Evolutionary conservation across 2,113 vertebrate genomes (phyloP), one percentile per base, ranked within the genome.

Genomic region (Electrona antarctica): DNA sequence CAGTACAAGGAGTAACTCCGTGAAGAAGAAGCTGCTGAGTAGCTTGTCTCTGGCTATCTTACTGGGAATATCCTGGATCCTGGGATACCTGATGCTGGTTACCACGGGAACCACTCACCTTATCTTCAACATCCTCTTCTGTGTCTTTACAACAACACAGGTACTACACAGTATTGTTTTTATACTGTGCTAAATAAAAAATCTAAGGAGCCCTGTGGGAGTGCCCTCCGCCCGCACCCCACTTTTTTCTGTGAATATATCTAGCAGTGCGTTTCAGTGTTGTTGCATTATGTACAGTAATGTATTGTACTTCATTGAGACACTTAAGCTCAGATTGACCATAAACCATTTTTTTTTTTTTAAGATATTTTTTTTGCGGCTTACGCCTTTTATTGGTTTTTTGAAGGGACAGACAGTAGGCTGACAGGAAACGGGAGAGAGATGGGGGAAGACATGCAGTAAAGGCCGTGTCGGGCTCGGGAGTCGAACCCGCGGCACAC

Each of bases 41-140:
- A 92, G 82, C 0, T 41, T 93, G 3, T 92, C 90, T 54, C 4
- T 91, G 73, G 73, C 71, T 0, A 78, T 92, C 3, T 12, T 93
- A 47, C 87, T 94, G 0, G 50, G 90, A 56, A 58, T 94, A 68
- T 93, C 92, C 61, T 94, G 93, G 92, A 66, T 77, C 6, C 69
- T 84, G 7, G 85, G 88, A 3, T 94, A 91, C 76, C 58, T 95
- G 9, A 85, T 91, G 77, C 71, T 94, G 12, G 6, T 88, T 64
- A 60, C 51, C 4, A 3, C 15, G 12, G 29, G 54, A 69, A 74
- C 2, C 9, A 0, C 60, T 0, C 4, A 78, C 7, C 0, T 76
- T 65, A 0, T 83, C 83, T 87, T 94, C 79, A 92, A 71, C 77
- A 89, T 84, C 21, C 1, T 88, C 5, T 94, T 95, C 81, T 93